A percentile compares a stretch with the other conserved stretches of the same genome.
phyloP scores from a whole-genome alignment of 2,113 vertebrate species.

The Butorides virescens region DNA sequence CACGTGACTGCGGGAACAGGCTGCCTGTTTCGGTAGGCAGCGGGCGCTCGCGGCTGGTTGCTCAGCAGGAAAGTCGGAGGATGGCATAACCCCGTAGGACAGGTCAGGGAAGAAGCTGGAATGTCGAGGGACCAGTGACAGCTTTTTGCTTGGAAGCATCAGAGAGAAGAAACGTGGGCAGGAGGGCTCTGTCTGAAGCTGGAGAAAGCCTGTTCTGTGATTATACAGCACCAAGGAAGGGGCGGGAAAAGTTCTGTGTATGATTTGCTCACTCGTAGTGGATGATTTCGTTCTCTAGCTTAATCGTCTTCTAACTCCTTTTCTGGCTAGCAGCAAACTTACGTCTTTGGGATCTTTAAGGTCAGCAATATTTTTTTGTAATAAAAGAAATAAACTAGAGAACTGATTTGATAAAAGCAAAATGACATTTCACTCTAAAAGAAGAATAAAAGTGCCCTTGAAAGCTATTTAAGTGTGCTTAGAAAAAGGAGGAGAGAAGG shows the following conservation, averaged over 20 bases:
- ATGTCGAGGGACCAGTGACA: not conserved
- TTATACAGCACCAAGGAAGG: not conserved
- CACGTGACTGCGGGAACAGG: fast-evolving
- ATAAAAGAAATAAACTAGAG: not conserved
- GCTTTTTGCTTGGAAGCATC: not conserved
- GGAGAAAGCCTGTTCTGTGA: not conserved
- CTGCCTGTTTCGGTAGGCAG: not conserved
- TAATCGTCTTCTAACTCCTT: not conserved
- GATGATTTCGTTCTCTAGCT: not conserved
- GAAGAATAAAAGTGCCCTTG: not conserved
- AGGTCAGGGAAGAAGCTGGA: not conserved
- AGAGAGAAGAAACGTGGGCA: not conserved
- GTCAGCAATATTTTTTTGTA: not conserved
- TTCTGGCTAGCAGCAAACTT: not conserved
- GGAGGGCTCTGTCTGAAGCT: not conserved
- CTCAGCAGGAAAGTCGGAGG: not conserved
- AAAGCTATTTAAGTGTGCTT: not conserved
- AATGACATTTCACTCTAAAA: not conserved
- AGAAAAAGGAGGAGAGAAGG: not conserved
- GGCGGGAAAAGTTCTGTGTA: not conserved
- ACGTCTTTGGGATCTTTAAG: not conserved
- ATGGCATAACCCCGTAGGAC: fast-evolving
- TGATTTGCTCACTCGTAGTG: not conserved
- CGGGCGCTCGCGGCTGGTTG: not conserved
- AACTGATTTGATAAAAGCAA: not conserved